Evolutionary conservation across 2,888 invertebrate species (phyloP).

Genomic region (Nymphalis c-album): DNA sequence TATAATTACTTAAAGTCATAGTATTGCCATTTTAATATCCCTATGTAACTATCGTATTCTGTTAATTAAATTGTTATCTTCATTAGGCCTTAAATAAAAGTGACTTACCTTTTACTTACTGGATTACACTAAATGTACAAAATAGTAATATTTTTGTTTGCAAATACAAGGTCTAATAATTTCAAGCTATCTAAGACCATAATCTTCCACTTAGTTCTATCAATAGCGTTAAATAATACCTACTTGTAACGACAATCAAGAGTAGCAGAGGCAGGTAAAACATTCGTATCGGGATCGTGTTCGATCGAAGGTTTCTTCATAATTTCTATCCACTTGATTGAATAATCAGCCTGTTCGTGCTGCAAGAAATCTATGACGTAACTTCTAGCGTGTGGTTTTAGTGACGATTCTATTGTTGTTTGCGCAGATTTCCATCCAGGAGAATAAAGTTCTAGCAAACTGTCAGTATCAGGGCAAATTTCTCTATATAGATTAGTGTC

Average conservation of each 20-base stretch:
- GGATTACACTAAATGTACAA: no score
- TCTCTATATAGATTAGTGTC: constrained; percentile 83
- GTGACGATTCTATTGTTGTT: constrained; percentile 67
- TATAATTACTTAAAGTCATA: no score
- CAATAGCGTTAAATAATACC: constrained; percentile 42
- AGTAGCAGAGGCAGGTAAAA: constrained; percentile 70
- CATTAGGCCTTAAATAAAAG: no score
- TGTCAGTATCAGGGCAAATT: constrained; percentile 84
- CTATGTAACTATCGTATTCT: no score
- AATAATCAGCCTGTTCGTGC: constrained; percentile 86
- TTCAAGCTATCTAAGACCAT: no score
- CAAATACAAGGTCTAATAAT: no score
- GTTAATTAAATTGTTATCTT: no score
- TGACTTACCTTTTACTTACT: no score
- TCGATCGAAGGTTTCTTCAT: constrained; percentile 83
- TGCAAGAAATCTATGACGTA: constrained; percentile 89
- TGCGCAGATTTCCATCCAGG: constrained; percentile 84
- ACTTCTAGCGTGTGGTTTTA: constrained; percentile 84
- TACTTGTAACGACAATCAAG: constrained; percentile 88
- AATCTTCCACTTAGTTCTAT: no score
- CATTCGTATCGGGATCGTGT: constrained; percentile 76
- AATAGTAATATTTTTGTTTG: no score
- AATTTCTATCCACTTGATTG: constrained; percentile 89
- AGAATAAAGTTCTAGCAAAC: constrained; percentile 85
- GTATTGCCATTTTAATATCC: no score